Conservation (phyloP, 2,113 vertebrate genomes). For the Cochlearius cochlearius region DNA sequence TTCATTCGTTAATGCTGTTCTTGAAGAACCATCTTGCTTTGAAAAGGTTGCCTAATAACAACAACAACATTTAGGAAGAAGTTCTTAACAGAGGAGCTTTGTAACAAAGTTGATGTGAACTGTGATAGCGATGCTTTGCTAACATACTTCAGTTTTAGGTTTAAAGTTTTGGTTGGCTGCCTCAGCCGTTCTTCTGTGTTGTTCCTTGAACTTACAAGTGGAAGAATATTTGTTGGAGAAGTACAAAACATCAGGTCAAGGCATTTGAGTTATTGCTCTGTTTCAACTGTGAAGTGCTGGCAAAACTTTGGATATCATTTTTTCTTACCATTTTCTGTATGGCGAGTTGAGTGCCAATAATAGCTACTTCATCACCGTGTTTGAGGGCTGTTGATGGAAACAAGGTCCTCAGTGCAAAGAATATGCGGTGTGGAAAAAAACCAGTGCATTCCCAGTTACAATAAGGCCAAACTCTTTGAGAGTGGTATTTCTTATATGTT, state of each 20-base stretch:
- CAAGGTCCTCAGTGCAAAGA: not conserved
- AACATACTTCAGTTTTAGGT: not conserved
- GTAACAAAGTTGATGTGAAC: not conserved
- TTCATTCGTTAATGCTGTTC: accelerated
- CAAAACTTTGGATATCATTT: not conserved
- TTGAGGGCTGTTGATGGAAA: not conserved
- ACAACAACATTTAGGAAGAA: not conserved
- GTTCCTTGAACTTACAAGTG: not conserved
- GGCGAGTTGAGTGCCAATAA: not conserved
- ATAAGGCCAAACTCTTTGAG: not conserved
- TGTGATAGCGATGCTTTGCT: not conserved
- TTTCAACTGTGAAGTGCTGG: not conserved
- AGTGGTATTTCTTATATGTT: not conserved
- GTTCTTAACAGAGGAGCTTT: not conserved
- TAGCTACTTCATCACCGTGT: not conserved
- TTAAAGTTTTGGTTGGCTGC: not conserved
- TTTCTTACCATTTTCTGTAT: not conserved
- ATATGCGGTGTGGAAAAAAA: not conserved
- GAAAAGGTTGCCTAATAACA: not conserved
- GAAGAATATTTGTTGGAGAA: not conserved
- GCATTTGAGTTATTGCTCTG: not conserved
- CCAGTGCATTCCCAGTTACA: not conserved
- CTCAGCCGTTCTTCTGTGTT: not conserved
- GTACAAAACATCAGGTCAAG: not conserved
- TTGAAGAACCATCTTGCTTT: not conserved